Conservation (phyloP, 2,113 vertebrate species). For the Tachuris rubrigastra region DNA sequence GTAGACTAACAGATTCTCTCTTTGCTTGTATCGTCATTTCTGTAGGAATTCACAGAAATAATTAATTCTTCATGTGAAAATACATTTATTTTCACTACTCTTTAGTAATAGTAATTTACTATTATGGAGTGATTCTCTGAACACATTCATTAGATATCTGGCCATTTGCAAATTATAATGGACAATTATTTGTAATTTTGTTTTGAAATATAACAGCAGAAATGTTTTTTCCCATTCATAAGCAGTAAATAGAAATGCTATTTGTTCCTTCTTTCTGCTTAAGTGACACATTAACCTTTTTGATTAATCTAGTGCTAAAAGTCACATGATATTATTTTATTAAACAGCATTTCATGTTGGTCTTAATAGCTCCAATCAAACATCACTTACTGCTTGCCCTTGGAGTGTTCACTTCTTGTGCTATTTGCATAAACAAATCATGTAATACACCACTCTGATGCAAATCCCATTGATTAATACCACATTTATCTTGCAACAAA, state of each 20-base stretch:
- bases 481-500: slow-evolving; percentile 13
- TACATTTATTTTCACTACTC: background rate
- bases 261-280: background rate
- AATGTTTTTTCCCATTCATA: background rate
- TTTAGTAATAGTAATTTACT: background rate
- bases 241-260: background rate
- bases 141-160: background rate
- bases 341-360: background rate
- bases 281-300: background rate
- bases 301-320: background rate
- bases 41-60: background rate
- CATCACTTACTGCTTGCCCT: slow-evolving; percentile 38
- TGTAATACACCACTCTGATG: slow-evolving; percentile 8
- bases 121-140: background rate
- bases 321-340: slow-evolving; percentile 29
- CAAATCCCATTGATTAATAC: slow-evolving; percentile 45
- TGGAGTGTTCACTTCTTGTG: slow-evolving; percentile 17
- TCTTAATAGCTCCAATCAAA: slow-evolving; percentile 50
- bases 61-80: background rate
- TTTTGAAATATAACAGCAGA: background rate
- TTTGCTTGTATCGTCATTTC: background rate
- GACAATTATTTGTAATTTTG: background rate
- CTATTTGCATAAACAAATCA: slow-evolving; percentile 60
- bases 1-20: background rate
- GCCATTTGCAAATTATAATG: background rate